Percentiles rank a stretch among this genome's conserved stretches.
Evolutionary conservation across 2,888 invertebrate species (phyloP).

Genomic region (Chloroclystis v-ata): DNA sequence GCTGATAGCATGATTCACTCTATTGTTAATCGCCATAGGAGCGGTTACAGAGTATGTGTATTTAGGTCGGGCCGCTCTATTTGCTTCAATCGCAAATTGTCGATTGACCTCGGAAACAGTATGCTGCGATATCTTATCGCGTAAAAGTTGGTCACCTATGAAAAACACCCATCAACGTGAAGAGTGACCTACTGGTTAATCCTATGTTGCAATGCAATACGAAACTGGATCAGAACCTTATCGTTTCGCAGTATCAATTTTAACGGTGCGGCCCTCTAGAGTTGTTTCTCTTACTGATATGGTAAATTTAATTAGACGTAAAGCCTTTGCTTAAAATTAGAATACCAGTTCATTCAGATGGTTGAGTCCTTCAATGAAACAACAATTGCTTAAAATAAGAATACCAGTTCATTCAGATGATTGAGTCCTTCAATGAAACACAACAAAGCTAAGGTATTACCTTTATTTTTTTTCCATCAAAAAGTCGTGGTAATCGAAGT

Average conservation of each 20-base stretch:
- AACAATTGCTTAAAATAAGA: too few relatives aligned
- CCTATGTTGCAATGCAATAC: slow-evolving; percentile 28
- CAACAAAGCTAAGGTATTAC: too few relatives aligned
- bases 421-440: too few relatives aligned
- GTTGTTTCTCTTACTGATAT: too few relatives aligned
- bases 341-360: too few relatives aligned
- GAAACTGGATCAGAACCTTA: slow-evolving; percentile 26
- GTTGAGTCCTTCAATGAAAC: too few relatives aligned
- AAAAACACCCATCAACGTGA: slow-evolving; percentile 18
- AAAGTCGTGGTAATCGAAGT: not conserved
- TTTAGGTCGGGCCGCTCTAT: slow-evolving; percentile 73
- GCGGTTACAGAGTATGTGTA: slow-evolving; percentile 60
- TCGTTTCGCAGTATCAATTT: slow-evolving; percentile 26
- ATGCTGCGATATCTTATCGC: slow-evolving; percentile 68
- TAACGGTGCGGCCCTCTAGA: slow-evolving; percentile 17
- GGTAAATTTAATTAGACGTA: too few relatives aligned
- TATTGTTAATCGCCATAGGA: slow-evolving; percentile 69
- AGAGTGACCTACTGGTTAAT: slow-evolving; percentile 27
- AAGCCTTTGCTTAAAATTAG: too few relatives aligned
- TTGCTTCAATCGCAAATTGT: slow-evolving; percentile 71
- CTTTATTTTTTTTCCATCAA: too few relatives aligned
- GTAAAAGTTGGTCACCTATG: slow-evolving; percentile 41
- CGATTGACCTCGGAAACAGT: slow-evolving; percentile 66
- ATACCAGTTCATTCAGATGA: too few relatives aligned
- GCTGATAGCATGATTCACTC: slow-evolving; percentile 58